A percentile compares a stretch with the other conserved stretches of the same genome.
Evolutionary conservation across 2,888 invertebrate genomes (phyloP).

Genomic region (Horisme vitalbata): DNA sequence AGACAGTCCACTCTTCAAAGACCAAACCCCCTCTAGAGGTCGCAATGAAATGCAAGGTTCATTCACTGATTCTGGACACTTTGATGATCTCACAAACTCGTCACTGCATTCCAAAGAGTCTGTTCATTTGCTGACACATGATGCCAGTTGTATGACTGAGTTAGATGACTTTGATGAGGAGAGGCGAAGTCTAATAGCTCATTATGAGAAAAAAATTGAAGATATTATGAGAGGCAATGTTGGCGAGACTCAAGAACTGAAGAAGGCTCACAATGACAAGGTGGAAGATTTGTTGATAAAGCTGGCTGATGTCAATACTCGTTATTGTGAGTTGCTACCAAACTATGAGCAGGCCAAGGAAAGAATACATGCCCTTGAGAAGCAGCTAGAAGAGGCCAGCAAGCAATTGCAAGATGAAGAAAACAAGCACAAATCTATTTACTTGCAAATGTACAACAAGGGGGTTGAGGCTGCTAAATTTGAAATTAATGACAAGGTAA

Average conservation of each 20-base stretch:
- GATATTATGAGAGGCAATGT: slow-evolving; percentile 85
- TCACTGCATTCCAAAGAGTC: slow-evolving; percentile 91
- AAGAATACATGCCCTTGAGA: slow-evolving; percentile 86
- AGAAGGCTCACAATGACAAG: slow-evolving; percentile 90
- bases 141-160: slow-evolving; percentile 79
- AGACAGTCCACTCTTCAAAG: slow-evolving; percentile 74
- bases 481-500: slow-evolving; percentile 86
- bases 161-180: slow-evolving; percentile 84
- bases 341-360: slow-evolving; percentile 89
- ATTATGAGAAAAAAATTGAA: slow-evolving; percentile 89
- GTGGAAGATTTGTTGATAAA: slow-evolving; percentile 88
- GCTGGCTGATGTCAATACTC: slow-evolving; percentile 88
- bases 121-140: slow-evolving; percentile 80
- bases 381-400: slow-evolving; percentile 87
- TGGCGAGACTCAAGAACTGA: slow-evolving; percentile 88
- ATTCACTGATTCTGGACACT: slow-evolving; percentile 93
- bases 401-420: slow-evolving; percentile 88
- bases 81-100: slow-evolving; percentile 90
- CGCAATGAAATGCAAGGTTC: slow-evolving; percentile 88
- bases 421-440: slow-evolving; percentile 88
- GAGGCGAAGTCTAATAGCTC: slow-evolving; percentile 85
- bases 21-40: slow-evolving; percentile 69
- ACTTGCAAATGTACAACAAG: slow-evolving; percentile 92
- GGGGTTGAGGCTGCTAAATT: slow-evolving; percentile 90
- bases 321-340: slow-evolving; percentile 90